These are phyloP conservation scores for Saguinus imperator DNA, from an alignment of 2,113 vertebrate genomes.

Conservation along the genomic window DNA sequence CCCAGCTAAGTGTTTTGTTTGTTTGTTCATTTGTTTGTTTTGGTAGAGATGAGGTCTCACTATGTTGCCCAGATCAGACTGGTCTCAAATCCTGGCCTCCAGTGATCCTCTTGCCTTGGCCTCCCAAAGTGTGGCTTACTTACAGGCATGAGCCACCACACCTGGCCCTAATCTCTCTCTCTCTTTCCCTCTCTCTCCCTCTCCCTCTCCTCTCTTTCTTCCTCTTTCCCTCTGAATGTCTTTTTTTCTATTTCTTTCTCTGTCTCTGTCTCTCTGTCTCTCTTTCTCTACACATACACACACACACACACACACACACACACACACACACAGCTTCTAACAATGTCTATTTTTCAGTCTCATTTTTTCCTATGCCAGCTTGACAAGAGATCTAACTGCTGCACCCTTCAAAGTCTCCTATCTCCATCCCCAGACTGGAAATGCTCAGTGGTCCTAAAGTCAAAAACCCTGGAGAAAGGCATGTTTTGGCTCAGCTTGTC, in stretches of 20 bases:
- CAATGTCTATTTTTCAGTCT: not conserved
- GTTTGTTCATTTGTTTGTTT: too few species aligned
- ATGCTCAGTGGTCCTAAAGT: not conserved
- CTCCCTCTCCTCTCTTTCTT: not conserved
- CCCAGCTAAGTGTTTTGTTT: too few species aligned
- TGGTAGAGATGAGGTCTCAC: too few species aligned
- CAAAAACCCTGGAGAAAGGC: not conserved
- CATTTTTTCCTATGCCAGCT: not conserved
- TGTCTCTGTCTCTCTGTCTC: not conserved
- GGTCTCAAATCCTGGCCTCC: too few species aligned
- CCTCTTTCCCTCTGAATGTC: not conserved
- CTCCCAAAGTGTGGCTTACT: too few species aligned
- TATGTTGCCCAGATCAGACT: too few species aligned
- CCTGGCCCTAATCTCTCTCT: not conserved
- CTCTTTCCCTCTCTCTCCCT: not conserved
- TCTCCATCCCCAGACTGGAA: not conserved
- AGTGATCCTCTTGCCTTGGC: too few species aligned
- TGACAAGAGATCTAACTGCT: not conserved
- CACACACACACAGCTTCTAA: not conserved
- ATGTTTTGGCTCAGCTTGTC: not conserved
- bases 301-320: not conserved
- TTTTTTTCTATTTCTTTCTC: not conserved
- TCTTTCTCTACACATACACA: not conserved
- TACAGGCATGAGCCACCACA: too few species aligned
- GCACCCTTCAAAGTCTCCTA: not conserved